These are phyloP conservation scores for Otus sunia DNA, from an alignment of 2,113 vertebrate species.

Conservation along the genomic window DNA sequence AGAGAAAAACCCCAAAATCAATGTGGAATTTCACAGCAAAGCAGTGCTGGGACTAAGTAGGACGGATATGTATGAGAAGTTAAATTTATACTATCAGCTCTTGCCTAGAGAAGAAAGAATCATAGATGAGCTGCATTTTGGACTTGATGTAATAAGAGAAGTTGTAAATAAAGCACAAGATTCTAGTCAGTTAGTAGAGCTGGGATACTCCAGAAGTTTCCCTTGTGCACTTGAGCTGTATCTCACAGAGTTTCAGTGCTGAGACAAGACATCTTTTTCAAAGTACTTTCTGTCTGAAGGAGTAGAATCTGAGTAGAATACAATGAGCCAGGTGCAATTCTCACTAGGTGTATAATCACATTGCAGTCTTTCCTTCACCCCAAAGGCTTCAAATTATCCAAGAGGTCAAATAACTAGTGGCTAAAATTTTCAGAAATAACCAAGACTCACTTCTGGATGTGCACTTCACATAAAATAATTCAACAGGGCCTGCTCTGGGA, in stretches of 20 bases:
- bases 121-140: background rate
- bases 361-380: background rate
- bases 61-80: background rate
- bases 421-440: background rate
- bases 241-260: background rate
- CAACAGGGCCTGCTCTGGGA: background rate
- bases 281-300: background rate
- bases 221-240: background rate
- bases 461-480: background rate
- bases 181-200: background rate
- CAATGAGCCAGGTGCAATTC: background rate
- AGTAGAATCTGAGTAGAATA: background rate
- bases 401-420: background rate
- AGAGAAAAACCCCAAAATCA: background rate
- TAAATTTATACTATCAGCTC: background rate
- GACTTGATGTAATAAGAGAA: background rate
- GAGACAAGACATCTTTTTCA: background rate
- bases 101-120: background rate
- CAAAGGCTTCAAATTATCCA: background rate
- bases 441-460: background rate
- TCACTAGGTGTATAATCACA: background rate
- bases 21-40: background rate
- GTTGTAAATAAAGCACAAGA: background rate
- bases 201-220: background rate
- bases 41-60: background rate